Conservation (phyloP, 2,888 invertebrate genomes). For the Tetrapedia diversipes region DNA sequence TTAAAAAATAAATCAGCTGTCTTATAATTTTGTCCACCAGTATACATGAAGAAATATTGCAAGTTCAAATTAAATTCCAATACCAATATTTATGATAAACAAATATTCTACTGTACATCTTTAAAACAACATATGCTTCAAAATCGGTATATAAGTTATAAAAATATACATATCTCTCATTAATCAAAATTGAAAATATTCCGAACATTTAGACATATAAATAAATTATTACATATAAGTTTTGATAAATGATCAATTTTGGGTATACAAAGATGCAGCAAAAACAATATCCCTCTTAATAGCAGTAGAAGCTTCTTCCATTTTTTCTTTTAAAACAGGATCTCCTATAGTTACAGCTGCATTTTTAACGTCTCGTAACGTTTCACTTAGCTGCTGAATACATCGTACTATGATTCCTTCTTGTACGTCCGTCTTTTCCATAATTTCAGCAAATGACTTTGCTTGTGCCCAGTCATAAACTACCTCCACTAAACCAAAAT, state of each 20-base stretch:
- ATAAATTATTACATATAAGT: slow-evolving; percentile 40
- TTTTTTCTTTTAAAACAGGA: slow-evolving; percentile 94
- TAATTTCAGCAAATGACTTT: slow-evolving; percentile 96
- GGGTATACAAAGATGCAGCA: slow-evolving; percentile 96
- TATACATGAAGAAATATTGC: slow-evolving; percentile 30
- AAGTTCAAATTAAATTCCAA: slow-evolving; percentile 16
- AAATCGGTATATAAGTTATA: slow-evolving; percentile 20
- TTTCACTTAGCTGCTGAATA: slow-evolving; percentile 98
- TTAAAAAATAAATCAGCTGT: no score
- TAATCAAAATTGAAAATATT: slow-evolving; percentile 21
- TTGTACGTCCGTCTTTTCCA: slow-evolving; percentile 94
- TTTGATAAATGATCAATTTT: slow-evolving; percentile 72
- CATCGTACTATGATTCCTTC: slow-evolving; percentile 99
- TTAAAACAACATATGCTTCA: slow-evolving; percentile 1
- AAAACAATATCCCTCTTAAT: slow-evolving; percentile 99
- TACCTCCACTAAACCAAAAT: slow-evolving; percentile 96
- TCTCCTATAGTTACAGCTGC: slow-evolving; percentile 97
- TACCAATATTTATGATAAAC: slow-evolving; percentile 13
- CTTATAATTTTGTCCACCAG: no score
- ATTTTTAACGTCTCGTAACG: slow-evolving; percentile 93
- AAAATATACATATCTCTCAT: slow-evolving; percentile 33
- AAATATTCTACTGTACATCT: slow-evolving; percentile 19
- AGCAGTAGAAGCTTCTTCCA: slow-evolving; percentile 96
- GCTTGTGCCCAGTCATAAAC: slow-evolving; percentile 98
- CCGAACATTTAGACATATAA: slow-evolving; percentile 23